Evolutionary conservation across 2,888 invertebrate species (phyloP), one percentile per base, ranked within the genome.

Genomic region (Deroplatys truncata): DNA sequence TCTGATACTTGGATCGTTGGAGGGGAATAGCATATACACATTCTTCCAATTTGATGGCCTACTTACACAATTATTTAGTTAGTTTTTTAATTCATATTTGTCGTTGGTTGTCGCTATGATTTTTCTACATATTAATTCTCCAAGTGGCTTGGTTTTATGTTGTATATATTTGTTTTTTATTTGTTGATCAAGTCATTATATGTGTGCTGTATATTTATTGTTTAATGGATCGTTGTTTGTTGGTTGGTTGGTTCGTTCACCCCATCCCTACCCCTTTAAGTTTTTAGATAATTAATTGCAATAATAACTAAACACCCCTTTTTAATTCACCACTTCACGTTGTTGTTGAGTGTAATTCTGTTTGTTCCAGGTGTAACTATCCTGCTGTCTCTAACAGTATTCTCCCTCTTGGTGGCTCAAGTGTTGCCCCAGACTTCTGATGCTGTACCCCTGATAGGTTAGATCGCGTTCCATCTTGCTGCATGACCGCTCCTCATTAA

Each of bases 381-480:
- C 95, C 97, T 99, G 95, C 98, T 99, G 95, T 99, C 99, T 93
- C 98, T 99, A 96, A 99, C 98, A 95, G 99, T 99, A 95, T 99
- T 99, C 96, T 98, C 99, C 94, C 97, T 99, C 95, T 97, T 99
- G 97, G 98, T 99, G 95, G 98, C 98, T 94, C 98, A 99, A 96
- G 98, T 98, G 94, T 98, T 99, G 96, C 99, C 99, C 94, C 98
- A 98, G 96, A 99, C 99, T 94, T 99, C 99, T 94, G 99, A 99
- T 95, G 99, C 99, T 94, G 98, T 99, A 95, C 99, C 99, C 94
- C 96, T 99, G 94, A 98, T 99, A 97, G 99, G 99, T 98, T 93
- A 92, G 92, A 90, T 84, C 91, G 87, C 82, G 87, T 87, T 87
- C 87, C 87, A 87, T 83, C 28, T 49, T 85, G 85, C 85, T 85